Evolutionary conservation across 1,140 invertebrate genomes (phyloP), one percentile per base, ranked within the genome.

Genomic region (Conopomorpha cramerella): DNA sequence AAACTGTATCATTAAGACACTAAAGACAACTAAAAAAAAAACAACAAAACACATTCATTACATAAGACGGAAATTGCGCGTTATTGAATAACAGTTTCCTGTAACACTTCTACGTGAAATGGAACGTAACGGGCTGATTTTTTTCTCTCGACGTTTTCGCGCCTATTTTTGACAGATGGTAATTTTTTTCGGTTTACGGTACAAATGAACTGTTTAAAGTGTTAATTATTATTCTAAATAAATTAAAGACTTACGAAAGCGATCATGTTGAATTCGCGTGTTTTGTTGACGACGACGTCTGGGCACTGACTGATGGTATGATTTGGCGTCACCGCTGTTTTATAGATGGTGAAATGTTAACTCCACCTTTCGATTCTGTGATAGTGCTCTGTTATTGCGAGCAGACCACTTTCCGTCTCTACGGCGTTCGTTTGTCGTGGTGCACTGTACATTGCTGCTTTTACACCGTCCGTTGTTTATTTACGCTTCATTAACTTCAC

Each of bases 291-390:
- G 56, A 49, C 49, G 59, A 57, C 55, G 55, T 56, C 58, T 53
- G 45, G 41, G 46, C 59, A 45, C 48, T 63, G 57, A 74, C 65
- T 74, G 70, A 60, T 72, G 65, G 55, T 43, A 48, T 45, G 31
- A 32, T 30, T 41, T 51, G 47, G 51, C 49, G 52, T 51, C 50
- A 50, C 56, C 16, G 61, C 33, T 56, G 35, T 70, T 74, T 67
- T 74, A 74, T 74, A 74, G 51, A 66, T 53, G 62, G 70, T 65
- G 70, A 72, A 74, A 72, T 64, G 65, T 46, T 46, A 46, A 39
- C 39, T 36, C 31, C 38, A 37, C 70, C 70, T 74, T 74, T 74
- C 70, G 52, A 71, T 70, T 64, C 51, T 63, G 60, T 53, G 63
- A 67, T 71, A 64, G 64, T 47, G 41, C 49, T 46, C 36, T 7